A percentile compares a stretch with the other conserved stretches of the same genome.
These are phyloP conservation scores for Euschistus heros DNA, from an alignment of 1,140 invertebrate genomes.

Conservation along the genomic window DNA sequence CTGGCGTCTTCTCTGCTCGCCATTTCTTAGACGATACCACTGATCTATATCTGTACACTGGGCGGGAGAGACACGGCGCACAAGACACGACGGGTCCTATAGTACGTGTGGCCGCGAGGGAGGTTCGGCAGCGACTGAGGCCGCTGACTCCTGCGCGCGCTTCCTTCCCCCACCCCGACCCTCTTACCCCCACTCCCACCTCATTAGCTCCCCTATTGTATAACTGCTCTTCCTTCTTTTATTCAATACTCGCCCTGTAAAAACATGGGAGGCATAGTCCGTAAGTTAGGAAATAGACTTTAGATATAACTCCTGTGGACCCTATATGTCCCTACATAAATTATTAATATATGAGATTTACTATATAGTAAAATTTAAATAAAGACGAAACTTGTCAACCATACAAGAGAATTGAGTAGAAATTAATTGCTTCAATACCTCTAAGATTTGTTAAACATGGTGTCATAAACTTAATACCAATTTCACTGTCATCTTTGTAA, in stretches of 20 bases:
- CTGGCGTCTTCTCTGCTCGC: not conserved
- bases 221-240: not conserved
- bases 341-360: too few species aligned
- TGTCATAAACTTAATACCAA: too few species aligned
- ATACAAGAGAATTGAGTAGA: too few species aligned
- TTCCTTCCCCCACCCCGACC: not conserved
- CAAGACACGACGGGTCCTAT: not conserved
- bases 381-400: too few species aligned
- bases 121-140: conserved; percentile 2
- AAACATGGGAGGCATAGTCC: not conserved
- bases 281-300: too few species aligned
- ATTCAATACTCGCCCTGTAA: not conserved
- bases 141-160: not conserved
- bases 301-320: too few species aligned
- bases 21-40: not conserved
- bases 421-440: too few species aligned
- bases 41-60: not conserved
- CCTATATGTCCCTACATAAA: too few species aligned
- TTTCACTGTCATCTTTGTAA: too few species aligned
- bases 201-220: not conserved
- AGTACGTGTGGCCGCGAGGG: not conserved
- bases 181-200: conserved; percentile 5
- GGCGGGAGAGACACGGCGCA: not conserved
- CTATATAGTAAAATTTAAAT: too few species aligned
- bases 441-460: too few species aligned